Evolutionary conservation across 2,797 vertebrate genomes (phyloP).

Genomic region (Harpagifer antarcticus): DNA sequence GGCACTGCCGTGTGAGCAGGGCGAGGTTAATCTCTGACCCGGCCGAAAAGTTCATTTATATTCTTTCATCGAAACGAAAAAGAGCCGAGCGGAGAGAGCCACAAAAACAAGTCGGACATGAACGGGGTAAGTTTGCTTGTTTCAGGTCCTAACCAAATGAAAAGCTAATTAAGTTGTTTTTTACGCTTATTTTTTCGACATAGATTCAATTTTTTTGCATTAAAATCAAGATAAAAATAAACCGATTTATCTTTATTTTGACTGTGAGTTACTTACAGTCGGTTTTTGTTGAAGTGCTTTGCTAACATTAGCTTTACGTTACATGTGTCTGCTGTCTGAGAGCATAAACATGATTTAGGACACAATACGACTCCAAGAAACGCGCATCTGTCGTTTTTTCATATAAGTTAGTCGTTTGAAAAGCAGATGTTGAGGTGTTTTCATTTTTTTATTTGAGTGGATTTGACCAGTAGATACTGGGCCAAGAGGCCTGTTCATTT

Average conservation of each 20-base stretch:
- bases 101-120: slow-evolving; percentile 88
- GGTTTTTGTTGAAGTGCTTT: slow-evolving; percentile 13
- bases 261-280: not conserved
- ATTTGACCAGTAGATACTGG: fast-evolving
- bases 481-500: slow-evolving; percentile 40
- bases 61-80: slow-evolving; percentile 58
- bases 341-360: not conserved
- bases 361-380: not conserved
- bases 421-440: fast-evolving
- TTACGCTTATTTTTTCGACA: not conserved
- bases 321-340: slow-evolving; percentile 23
- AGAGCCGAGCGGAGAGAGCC: slow-evolving; percentile 76
- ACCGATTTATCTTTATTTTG: not conserved
- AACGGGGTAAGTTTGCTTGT: slow-evolving; percentile 88
- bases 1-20: slow-evolving; percentile 20
- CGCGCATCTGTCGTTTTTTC: fast-evolving
- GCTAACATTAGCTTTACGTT: slow-evolving; percentile 58
- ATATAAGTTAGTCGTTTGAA: fast-evolving
- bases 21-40: not conserved
- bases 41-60: not conserved
- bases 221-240: fast-evolving
- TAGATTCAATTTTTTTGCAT: fast-evolving
- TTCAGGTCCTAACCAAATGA: not conserved
- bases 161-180: not conserved
- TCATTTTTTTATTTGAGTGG: not conserved